phyloP scores from a whole-genome alignment of 2,888 invertebrate genomes.

The Neoaliturus tenellus region DNA sequence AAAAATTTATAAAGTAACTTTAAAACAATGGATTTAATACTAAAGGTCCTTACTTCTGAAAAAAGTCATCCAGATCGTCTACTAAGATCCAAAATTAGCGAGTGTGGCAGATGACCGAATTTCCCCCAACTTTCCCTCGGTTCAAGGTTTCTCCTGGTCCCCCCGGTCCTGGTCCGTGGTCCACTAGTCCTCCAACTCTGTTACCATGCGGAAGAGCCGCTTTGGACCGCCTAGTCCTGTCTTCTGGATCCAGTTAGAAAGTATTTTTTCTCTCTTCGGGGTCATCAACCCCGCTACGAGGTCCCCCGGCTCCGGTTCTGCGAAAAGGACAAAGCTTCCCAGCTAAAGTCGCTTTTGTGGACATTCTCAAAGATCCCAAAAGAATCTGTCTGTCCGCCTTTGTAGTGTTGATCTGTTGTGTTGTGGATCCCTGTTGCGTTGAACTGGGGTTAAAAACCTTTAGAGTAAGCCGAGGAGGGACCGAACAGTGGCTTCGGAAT shows the following conservation, averaged over 20 bases:
- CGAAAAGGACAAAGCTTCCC: conserved; percentile 9
- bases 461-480: background rate
- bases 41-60: background rate
- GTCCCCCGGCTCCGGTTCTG: background rate
- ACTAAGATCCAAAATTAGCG: background rate
- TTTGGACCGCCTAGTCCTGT: background rate
- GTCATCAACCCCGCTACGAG: background rate
- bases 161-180: background rate
- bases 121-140: background rate
- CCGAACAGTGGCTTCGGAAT: background rate
- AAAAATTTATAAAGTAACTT: background rate
- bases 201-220: conserved; percentile 12
- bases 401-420: background rate
- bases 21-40: background rate
- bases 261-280: conserved; percentile 6
- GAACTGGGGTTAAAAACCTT: background rate
- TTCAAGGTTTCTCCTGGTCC: background rate
- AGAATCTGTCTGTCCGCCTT: background rate
- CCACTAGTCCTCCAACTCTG: background rate
- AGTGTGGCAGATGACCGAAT: too few species aligned
- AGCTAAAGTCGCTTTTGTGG: conserved; percentile 10
- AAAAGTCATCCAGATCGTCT: background rate
- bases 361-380: background rate
- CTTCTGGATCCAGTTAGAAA: conserved; percentile 18
- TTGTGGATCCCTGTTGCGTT: background rate